Conservation (phyloP, 37 sponge, comb jelly and placozoan genomes). For the Hormiphora californensis region DNA sequence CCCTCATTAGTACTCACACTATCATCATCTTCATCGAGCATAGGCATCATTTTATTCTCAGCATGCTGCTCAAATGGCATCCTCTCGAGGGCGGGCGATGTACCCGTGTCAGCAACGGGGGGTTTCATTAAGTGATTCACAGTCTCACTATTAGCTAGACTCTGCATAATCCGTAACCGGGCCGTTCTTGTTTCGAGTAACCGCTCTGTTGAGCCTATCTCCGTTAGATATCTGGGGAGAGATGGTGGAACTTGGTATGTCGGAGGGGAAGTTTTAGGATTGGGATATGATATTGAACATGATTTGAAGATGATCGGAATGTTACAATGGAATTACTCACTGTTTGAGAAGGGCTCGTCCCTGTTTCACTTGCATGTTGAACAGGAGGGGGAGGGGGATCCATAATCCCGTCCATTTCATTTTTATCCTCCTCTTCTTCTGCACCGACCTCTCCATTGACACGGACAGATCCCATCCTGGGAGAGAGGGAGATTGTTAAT, state of each 20-base stretch:
- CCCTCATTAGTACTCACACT: slow-evolving; percentile 46
- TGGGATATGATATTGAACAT: neutral
- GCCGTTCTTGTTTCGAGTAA: slow-evolving; percentile 12
- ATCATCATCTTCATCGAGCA: slow-evolving; percentile 42
- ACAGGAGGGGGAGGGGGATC: slow-evolving; percentile 44
- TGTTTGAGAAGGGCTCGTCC: slow-evolving; percentile 24
- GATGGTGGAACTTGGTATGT: neutral
- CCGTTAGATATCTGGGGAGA: slow-evolving; percentile 6
- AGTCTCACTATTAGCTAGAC: slow-evolving; percentile 44
- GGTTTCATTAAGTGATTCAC: slow-evolving; percentile 1
- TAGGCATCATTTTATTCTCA: neutral
- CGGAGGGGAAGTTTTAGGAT: neutral
- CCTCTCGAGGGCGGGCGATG: slow-evolving; percentile 1
- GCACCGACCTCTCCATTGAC: slow-evolving; percentile 18
- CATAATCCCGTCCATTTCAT: neutral
- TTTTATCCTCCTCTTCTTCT: neutral
- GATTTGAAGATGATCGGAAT: neutral
- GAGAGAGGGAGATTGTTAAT: neutral
- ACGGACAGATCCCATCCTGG: neutral
- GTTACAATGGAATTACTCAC: neutral
- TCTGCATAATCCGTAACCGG: slow-evolving; percentile 52
- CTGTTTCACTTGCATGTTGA: slow-evolving; percentile 35
- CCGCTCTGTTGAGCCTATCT: slow-evolving; percentile 46
- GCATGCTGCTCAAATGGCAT: neutral
- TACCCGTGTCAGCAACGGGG: slow-evolving; percentile 31